Percentiles rank a stretch among this genome's conserved stretches.
phyloP scores from a whole-genome alignment of 2,797 vertebrate genomes.

The Schizothorax lantsangensis region DNA sequence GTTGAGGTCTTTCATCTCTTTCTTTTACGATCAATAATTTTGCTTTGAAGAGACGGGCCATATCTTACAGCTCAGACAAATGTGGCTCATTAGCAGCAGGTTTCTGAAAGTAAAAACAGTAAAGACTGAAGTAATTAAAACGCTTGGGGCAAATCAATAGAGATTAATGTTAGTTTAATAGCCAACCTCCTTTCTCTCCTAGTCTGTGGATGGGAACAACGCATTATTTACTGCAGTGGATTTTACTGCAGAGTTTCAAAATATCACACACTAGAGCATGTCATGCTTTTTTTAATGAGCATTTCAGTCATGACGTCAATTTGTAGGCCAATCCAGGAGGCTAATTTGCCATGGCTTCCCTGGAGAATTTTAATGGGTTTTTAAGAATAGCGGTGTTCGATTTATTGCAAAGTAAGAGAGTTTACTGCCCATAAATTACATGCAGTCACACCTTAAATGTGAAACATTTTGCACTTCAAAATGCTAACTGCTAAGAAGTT shows the following conservation, averaged over 20 bases:
- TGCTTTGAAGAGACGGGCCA: conserved; percentile 48
- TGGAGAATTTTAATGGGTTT: conserved; percentile 10
- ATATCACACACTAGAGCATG: background rate
- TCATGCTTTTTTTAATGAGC: too few relatives aligned
- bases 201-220: background rate
- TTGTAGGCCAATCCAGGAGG: conserved; percentile 15
- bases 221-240: background rate
- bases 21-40: conserved; percentile 53
- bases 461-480: background rate
- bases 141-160: conserved; percentile 47
- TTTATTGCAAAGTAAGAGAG: conserved; percentile 23
- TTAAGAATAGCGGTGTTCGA: conserved; percentile 15
- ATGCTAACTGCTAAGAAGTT: background rate
- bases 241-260: conserved; percentile 23
- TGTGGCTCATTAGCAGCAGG: conserved; percentile 58
- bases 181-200: conserved; percentile 27
- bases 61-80: conserved; percentile 55
- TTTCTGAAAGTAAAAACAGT: conserved; percentile 56
- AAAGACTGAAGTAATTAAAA: conserved; percentile 56
- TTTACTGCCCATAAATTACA: conserved; percentile 7
- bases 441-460: background rate
- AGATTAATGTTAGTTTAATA: conserved; percentile 59
- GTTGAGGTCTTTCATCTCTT: conserved; percentile 49
- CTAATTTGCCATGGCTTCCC: background rate
- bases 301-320: background rate